These are phyloP conservation scores for Sclerurus mexicanus DNA, from an alignment of 2,113 vertebrate genomes.

Conservation along the genomic window DNA sequence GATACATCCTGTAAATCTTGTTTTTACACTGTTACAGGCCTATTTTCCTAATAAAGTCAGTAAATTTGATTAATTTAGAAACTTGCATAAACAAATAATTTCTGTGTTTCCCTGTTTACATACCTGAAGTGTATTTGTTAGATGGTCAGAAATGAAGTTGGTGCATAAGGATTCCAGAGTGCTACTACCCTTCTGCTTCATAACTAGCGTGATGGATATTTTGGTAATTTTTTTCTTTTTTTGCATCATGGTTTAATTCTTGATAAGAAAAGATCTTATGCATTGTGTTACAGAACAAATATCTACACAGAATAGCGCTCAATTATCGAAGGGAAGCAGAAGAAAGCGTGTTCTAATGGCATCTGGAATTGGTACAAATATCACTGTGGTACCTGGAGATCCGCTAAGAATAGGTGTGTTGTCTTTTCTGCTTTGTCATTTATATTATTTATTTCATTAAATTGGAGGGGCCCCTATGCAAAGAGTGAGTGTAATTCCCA, in stretches of 20 bases:
- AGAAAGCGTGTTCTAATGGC: conserved; percentile 78
- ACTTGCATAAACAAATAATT: not conserved
- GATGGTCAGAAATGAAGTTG: not conserved
- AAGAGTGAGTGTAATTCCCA: not conserved
- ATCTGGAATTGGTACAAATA: conserved; percentile 70
- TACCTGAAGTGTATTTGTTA: not conserved
- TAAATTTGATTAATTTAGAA: not conserved
- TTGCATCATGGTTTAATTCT: not conserved
- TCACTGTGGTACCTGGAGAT: conserved; percentile 73
- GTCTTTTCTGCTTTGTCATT: not conserved
- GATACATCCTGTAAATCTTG: not conserved
- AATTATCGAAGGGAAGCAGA: conserved; percentile 56
- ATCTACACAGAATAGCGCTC: not conserved
- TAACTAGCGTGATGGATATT: not conserved
- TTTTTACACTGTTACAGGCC: not conserved
- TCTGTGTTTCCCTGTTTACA: not conserved
- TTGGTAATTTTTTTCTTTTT: not conserved
- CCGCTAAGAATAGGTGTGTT: conserved; percentile 77
- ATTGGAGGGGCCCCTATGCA: not conserved
- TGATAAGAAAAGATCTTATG: not conserved
- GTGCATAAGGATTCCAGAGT: not conserved
- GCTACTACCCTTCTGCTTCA: not conserved
- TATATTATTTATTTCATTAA: not conserved
- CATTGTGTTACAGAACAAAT: conserved; percentile 35
- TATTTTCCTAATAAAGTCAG: not conserved